Conservation (phyloP, 1,140 invertebrate genomes). For the Propsilocerus akamusi region DNA sequence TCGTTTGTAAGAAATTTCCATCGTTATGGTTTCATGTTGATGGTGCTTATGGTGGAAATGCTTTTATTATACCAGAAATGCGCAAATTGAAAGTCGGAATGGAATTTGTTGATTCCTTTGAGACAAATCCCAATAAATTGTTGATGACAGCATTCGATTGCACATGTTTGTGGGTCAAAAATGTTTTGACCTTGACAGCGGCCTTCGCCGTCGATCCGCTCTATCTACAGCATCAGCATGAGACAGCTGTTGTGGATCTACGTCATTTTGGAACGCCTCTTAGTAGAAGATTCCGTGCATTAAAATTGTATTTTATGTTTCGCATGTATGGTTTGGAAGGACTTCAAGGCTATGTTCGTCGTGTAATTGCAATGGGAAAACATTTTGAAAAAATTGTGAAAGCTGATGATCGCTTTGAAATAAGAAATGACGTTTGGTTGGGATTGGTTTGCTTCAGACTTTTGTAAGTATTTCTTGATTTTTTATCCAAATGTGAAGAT, state of each 20-base stretch:
- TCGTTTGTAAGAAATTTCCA: slow-evolving; percentile 45
- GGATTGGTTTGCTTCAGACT: slow-evolving; percentile 52
- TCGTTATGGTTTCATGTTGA: slow-evolving; percentile 55
- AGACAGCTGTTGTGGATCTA: slow-evolving; percentile 55
- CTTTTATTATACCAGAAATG: slow-evolving; percentile 72
- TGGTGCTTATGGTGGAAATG: slow-evolving; percentile 67
- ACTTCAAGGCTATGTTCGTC: slow-evolving; percentile 64
- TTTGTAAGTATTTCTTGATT: slow-evolving; percentile 19
- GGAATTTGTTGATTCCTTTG: slow-evolving; percentile 75
- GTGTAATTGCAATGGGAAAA: slow-evolving; percentile 75
- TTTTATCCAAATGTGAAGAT: too few relatives aligned
- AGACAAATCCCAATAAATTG: slow-evolving; percentile 89
- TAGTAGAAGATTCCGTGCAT: slow-evolving; percentile 63
- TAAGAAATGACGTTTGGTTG: slow-evolving; percentile 60
- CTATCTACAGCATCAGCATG: slow-evolving; percentile 71
- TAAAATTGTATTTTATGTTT: slow-evolving; percentile 83
- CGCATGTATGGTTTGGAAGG: slow-evolving; percentile 65
- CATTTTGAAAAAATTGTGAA: slow-evolving; percentile 59
- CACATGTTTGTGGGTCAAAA: slow-evolving; percentile 74
- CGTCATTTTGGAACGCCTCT: slow-evolving; percentile 81
- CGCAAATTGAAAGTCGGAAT: slow-evolving; percentile 52
- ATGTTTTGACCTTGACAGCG: slow-evolving; percentile 60
- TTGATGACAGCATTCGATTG: slow-evolving; percentile 80
- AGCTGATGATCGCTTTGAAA: slow-evolving; percentile 63
- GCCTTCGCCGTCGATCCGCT: slow-evolving; percentile 82